Conservation (phyloP, 1,140 invertebrate genomes). For the Xylocopa sonorina region DNA sequence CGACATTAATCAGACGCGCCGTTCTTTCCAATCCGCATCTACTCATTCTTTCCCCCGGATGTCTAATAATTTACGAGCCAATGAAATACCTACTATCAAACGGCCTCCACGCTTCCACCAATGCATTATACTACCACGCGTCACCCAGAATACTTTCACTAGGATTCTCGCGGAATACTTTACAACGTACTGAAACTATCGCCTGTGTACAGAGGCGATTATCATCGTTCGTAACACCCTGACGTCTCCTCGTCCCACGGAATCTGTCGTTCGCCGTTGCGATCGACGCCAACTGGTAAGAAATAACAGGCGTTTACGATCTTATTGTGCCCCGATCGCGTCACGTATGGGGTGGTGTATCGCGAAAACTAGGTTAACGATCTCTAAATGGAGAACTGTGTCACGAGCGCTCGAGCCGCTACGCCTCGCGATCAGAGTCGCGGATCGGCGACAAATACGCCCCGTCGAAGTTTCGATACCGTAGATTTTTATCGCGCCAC, state of each 20-base stretch:
- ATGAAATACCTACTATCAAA: constrained; percentile 13
- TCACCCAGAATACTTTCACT: constrained; percentile 4
- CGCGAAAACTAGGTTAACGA: constrained; percentile 42
- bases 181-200: neutral
- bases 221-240: neutral
- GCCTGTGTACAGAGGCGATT: neutral
- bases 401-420: constrained; percentile 32
- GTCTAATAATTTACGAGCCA: constrained; percentile 32
- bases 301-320: neutral
- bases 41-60: constrained; percentile 20
- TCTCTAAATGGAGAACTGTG: constrained; percentile 36
- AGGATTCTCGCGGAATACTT: constrained; percentile 8
- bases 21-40: constrained; percentile 31
- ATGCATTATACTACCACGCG: constrained; percentile 2
- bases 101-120: neutral
- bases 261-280: too few relatives aligned
- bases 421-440: constrained; percentile 21
- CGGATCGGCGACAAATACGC: constrained; percentile 1
- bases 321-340: neutral
- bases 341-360: too few relatives aligned
- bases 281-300: too few relatives aligned
- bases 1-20: constrained; percentile 43
- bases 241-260: too few relatives aligned
- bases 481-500: constrained; percentile 46
- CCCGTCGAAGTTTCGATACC: constrained; percentile 11